Conservation (phyloP, 2,113 vertebrate species). For the Stegastes partitus region DNA sequence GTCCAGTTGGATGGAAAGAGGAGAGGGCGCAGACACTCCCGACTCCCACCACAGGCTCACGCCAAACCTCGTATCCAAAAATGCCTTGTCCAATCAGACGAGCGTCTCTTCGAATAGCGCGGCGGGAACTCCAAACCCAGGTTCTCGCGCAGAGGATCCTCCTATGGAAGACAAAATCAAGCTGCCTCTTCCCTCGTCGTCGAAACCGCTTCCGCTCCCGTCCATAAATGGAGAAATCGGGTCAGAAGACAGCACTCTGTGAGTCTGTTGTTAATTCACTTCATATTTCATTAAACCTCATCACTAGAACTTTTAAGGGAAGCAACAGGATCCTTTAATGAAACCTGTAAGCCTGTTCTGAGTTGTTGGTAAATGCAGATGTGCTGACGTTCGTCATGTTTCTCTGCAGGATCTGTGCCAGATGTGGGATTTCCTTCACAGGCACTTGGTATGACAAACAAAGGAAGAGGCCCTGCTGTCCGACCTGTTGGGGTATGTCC, state of each 20-base stretch:
- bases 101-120: not conserved
- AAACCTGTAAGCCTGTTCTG: not conserved
- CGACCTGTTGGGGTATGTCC: slow-evolving; percentile 80
- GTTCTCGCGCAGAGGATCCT: not conserved
- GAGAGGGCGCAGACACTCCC: slow-evolving; percentile 74
- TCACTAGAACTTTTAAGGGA: too few species aligned
- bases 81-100: not conserved
- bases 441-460: slow-evolving; percentile 76
- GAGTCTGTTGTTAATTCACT: slow-evolving; percentile 30
- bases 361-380: not conserved
- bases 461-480: slow-evolving; percentile 77
- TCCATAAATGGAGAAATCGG: slow-evolving; percentile 74
- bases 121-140: not conserved
- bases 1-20: slow-evolving; percentile 74
- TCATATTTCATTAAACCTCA: too few species aligned
- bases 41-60: slow-evolving; percentile 70
- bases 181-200: slow-evolving; percentile 59
- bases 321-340: too few species aligned
- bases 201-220: slow-evolving; percentile 39
- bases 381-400: not conserved
- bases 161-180: slow-evolving; percentile 45
- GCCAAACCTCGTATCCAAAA: slow-evolving; percentile 42
- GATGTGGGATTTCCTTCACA: slow-evolving; percentile 78
- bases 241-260: slow-evolving; percentile 71
- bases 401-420: slow-evolving; percentile 76